Conservation (phyloP, 2,797 vertebrate species). For the Smutsia temminckii region DNA sequence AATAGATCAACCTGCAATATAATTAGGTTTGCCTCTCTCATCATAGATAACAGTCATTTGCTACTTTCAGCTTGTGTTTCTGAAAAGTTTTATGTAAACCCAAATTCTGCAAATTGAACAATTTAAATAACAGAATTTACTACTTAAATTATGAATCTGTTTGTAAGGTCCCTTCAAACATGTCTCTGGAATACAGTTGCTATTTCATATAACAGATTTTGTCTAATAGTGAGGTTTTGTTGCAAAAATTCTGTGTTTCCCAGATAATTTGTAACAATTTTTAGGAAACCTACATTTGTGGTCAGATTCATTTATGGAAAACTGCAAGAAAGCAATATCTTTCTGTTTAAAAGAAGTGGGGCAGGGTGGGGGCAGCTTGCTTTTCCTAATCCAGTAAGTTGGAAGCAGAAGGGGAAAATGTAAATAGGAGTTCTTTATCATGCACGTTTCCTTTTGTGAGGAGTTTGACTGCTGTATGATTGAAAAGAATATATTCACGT, state of each 20-base stretch:
- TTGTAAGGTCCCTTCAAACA: conserved; percentile 42
- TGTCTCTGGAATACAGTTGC: neutral
- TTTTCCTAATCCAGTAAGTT: conserved; percentile 48
- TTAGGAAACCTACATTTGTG: conserved; percentile 59
- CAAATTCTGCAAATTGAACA: conserved; percentile 16
- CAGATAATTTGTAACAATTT: conserved; percentile 50
- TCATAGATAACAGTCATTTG: neutral
- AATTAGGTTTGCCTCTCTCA: neutral
- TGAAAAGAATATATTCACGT: neutral
- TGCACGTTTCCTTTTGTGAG: conserved; percentile 2
- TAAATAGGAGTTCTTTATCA: conserved; percentile 40
- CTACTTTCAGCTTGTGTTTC: neutral
- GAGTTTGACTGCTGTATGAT: neutral
- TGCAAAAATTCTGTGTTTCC: conserved; percentile 53
- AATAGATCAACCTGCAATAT: neutral
- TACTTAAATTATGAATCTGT: conserved; percentile 11
- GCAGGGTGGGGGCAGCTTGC: neutral
- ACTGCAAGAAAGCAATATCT: conserved; percentile 38
- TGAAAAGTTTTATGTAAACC: conserved; percentile 37
- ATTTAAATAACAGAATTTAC: conserved; percentile 3
- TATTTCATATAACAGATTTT: conserved; percentile 35
- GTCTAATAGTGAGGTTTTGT: conserved; percentile 41
- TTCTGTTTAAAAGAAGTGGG: conserved; percentile 24
- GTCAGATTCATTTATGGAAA: conserved; percentile 49
- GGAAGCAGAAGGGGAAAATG: neutral